Conservation (phyloP, 2,113 vertebrate genomes). For the Acanthochromis polyacanthus region DNA sequence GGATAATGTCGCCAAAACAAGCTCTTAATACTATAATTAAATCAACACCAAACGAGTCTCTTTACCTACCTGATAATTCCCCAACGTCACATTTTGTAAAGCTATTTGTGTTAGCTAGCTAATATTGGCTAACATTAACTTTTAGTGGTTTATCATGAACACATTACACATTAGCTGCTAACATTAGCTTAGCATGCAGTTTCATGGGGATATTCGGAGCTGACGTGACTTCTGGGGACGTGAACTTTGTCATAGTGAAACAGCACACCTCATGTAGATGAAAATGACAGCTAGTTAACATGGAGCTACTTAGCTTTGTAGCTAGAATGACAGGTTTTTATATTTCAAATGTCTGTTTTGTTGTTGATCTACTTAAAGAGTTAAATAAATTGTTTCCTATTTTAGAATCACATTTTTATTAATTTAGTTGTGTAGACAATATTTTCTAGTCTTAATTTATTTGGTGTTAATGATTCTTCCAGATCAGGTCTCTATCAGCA, state of each 20-base stretch:
- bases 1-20: not conserved
- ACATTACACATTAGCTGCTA: not conserved
- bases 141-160: not conserved
- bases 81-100: not conserved
- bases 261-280: not conserved
- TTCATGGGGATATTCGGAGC: not conserved
- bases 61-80: not conserved
- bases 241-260: slow-evolving; percentile 21
- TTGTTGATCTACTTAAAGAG: too few species aligned
- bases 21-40: not conserved
- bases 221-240: not conserved
- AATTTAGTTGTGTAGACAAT: too few species aligned
- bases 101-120: slow-evolving; percentile 13
- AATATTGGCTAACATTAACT: slow-evolving; percentile 1
- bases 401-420: too few species aligned
- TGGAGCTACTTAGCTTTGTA: not conserved
- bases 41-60: not conserved
- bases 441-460: too few species aligned
- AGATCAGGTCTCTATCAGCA: too few species aligned
- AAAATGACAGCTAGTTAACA: not conserved
- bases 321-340: not conserved
- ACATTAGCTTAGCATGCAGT: not conserved
- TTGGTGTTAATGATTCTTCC: too few species aligned
- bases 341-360: too few species aligned
- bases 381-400: too few species aligned